Evolutionary conservation across 2,113 vertebrate genomes (phyloP), one percentile per base, ranked within the genome.

Genomic region (Pitta sordida): DNA sequence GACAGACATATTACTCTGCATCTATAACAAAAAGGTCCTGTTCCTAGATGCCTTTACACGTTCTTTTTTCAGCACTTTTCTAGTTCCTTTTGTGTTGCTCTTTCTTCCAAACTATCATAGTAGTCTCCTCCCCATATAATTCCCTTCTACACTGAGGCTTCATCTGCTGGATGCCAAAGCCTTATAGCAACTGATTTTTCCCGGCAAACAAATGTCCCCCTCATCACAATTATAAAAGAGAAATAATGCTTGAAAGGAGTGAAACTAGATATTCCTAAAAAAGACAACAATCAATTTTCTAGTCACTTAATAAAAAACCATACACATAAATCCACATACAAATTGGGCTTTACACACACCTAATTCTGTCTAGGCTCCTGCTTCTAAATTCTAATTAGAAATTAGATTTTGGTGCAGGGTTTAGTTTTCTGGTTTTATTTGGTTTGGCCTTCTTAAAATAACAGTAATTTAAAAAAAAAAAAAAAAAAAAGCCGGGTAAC

Each of bases 331-430:
- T 0, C 7, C n/a, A 36, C 36, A 49, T 1, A 88, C 3, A 77
- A 53, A 59, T 39, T 56, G 49, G 39, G 5, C 48, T 75, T 58
- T 62, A 90, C 0, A 1, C 29, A 68, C 14, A 12, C 20, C 53
- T 73, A 65, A 41, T 36, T 86, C 37, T 68, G 29, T 53, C 55
- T 32, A 67, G 22, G 22, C 36, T 85, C 27, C 30, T 15, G 18
- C 14, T 83, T 86, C 52, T 78, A 23, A 92, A 67, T 60, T 36
- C 43, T 48, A 60, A 60, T 56, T 18, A 64, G 20, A 44, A 37
- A 55, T 13, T 2, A 77, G 13, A 48, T 62, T 63, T 51, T 0
- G 0, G 30, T 71, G 36, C 34, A 67, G 6, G 3, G 13, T 20
- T 64, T 74, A 24, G 16, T 21, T 67, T 44, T 32, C 14, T 24